Base-by-base conservation (phyloP, 2,113 vertebrate genomes). In the Coracopsis vasa region DNA sequence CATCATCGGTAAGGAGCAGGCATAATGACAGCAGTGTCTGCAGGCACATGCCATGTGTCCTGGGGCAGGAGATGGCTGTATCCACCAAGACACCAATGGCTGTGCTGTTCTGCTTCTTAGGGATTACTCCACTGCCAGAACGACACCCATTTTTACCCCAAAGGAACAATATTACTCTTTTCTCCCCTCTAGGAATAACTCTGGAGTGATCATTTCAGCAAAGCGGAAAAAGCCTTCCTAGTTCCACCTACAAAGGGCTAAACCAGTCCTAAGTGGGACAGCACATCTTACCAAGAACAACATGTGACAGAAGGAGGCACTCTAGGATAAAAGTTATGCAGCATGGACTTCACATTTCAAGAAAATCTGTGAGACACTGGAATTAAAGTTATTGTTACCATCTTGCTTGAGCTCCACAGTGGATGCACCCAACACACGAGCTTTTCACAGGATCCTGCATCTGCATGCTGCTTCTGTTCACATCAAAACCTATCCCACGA, bases 1-100 rank as follows among this genome's bases (percentile, higher is more conserved):
- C 3, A 2, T 47, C 58, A 77, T 6, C 0, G 0, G n/a, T 1
- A 3, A 82, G 64, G 19, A 82, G 33, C 0, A 3, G 5, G 58
- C 8, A n/a, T 2, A 29, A 66, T 8, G 9, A 48, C 29, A 84
- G 47, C 42, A 29, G 50, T 14, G 31, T 28, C 35, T 37, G 42
- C 37, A 11, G 51, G 21, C 6, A 2, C 39, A 86, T 29, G 13
- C 39, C 14, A 45, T 1, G 4, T 3, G 1, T 75, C 42, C 69
- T n/a, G 19, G 25, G 77, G 81, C 74, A 83, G 69, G 33, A 67
- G 35, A 35, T 1, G 10, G 50, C 56, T 86, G 90, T 85, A 88
- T 62, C 65, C 2, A 3, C 9, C 9, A 74, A 62, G 56, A 78
- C 2, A 4, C 69, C 92, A 92, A 42, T 1, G 2, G 48, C 53